Conservation (phyloP, 2,888 invertebrate species). For the Drosophila tanythrix region DNA sequence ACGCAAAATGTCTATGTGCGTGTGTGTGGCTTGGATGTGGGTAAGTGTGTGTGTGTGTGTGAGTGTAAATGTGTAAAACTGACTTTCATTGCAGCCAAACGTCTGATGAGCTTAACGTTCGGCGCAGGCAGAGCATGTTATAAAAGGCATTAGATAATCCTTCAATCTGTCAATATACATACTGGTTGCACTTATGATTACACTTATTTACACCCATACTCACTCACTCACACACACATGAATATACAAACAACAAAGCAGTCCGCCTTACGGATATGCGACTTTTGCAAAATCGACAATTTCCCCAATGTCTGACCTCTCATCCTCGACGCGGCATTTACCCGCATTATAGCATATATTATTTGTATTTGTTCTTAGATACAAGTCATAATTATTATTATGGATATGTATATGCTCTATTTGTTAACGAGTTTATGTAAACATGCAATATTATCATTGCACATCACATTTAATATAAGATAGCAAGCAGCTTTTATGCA, state of each 20-base stretch:
- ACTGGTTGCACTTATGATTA: conserved; percentile 57
- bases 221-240: not conserved
- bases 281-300: conserved; percentile 47
- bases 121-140: conserved; percentile 50
- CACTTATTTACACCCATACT: conserved; percentile 21
- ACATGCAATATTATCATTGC: conserved; percentile 51
- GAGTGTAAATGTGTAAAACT: conserved; percentile 9
- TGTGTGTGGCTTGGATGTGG: not conserved
- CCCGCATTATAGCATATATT: conserved; percentile 19
- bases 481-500: not conserved
- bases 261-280: conserved; percentile 8
- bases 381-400: conserved; percentile 68
- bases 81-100: conserved; percentile 49
- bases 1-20: conserved; percentile 14
- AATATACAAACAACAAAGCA: conserved; percentile 23
- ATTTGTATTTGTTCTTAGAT: conserved; percentile 65
- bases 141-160: conserved; percentile 74
- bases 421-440: conserved; percentile 31
- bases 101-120: conserved; percentile 61
- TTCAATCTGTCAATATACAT: conserved; percentile 75
- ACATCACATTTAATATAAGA: conserved; percentile 45
- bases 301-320: conserved; percentile 29
- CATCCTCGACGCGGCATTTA: conserved; percentile 2
- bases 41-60: conserved; percentile 11
- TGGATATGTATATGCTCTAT: conserved; percentile 12